These are phyloP conservation scores for Plestiodon gilberti DNA, from an alignment of 2,113 vertebrate species.

Conservation along the genomic window DNA sequence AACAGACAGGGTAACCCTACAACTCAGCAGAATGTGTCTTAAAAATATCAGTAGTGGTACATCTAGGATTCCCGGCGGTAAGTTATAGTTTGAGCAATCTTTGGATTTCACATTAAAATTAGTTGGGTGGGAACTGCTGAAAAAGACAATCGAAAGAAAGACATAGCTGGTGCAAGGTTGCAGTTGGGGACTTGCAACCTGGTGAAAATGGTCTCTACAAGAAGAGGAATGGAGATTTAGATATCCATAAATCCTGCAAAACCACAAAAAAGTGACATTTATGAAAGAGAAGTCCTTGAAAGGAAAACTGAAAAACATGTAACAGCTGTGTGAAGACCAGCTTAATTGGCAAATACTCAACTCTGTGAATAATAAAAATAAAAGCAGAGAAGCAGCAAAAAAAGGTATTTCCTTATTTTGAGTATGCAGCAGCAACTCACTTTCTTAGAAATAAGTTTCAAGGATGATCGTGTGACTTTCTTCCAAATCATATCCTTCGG, in stretches of 20 bases:
- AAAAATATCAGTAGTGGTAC: not conserved
- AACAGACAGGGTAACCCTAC: too few species aligned
- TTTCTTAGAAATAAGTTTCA: not conserved
- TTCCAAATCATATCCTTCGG: not conserved
- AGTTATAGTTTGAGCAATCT: not conserved
- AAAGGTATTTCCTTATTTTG: conserved; percentile 12
- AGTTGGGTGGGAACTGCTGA: not conserved
- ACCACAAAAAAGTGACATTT: conserved; percentile 52
- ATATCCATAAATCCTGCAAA: conserved; percentile 42
- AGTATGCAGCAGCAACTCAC: too few species aligned
- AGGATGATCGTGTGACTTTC: not conserved
- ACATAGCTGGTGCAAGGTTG: not conserved
- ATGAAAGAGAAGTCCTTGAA: conserved; percentile 56
- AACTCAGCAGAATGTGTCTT: not conserved
- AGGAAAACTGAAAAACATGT: conserved; percentile 47
- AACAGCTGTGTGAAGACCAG: conserved; percentile 47
- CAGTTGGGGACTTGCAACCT: not conserved
- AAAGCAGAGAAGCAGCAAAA: conserved; percentile 29
- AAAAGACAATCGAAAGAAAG: conserved; percentile 1
- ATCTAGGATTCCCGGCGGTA: not conserved
- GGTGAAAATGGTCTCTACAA: not conserved
- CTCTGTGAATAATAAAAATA: conserved; percentile 36
- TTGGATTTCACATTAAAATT: conserved; percentile 9
- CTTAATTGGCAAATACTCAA: conserved; percentile 39
- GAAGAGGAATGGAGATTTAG: conserved; percentile 39